Evolutionary conservation across 2,888 invertebrate genomes (phyloP).

Genomic region (Scaptodrosophila latifasciaeformis): DNA sequence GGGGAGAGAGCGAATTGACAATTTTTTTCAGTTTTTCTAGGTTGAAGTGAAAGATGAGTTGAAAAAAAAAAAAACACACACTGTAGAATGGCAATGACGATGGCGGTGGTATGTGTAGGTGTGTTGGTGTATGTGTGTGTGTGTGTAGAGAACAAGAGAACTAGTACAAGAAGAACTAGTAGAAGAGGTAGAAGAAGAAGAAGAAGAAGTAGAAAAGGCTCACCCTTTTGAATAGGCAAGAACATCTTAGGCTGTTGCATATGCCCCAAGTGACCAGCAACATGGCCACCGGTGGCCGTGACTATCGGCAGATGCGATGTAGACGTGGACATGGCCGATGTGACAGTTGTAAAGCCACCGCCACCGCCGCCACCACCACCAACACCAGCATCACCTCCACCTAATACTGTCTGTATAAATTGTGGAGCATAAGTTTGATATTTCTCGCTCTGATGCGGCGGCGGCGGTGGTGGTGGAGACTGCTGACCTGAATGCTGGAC

Average conservation of each 20-base stretch:
- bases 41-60: too few species aligned
- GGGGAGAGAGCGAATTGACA: too few species aligned
- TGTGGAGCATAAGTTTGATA: slow-evolving; percentile 58
- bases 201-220: slow-evolving; percentile 39
- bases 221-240: slow-evolving; percentile 69
- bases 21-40: too few species aligned
- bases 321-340: slow-evolving; percentile 28
- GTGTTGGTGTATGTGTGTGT: too few species aligned
- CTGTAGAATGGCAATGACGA: too few species aligned
- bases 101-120: too few species aligned
- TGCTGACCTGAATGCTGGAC: not conserved
- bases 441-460: slow-evolving; percentile 29
- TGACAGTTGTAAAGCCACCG: slow-evolving; percentile 23
- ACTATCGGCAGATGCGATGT: slow-evolving; percentile 29
- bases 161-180: too few species aligned
- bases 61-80: too few species aligned
- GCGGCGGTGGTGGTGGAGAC: slow-evolving; percentile 10
- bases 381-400: slow-evolving; percentile 21
- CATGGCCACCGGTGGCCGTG: not conserved
- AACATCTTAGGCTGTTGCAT: slow-evolving; percentile 57
- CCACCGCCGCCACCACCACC: slow-evolving; percentile 16
- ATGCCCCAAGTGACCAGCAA: slow-evolving; percentile 26
- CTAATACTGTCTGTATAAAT: slow-evolving; percentile 37
- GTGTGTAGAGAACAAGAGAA: too few species aligned
- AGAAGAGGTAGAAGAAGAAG: too few species aligned